Conservation (phyloP, 2,113 vertebrate genomes). For the Forbesichthys papilliferus region DNA sequence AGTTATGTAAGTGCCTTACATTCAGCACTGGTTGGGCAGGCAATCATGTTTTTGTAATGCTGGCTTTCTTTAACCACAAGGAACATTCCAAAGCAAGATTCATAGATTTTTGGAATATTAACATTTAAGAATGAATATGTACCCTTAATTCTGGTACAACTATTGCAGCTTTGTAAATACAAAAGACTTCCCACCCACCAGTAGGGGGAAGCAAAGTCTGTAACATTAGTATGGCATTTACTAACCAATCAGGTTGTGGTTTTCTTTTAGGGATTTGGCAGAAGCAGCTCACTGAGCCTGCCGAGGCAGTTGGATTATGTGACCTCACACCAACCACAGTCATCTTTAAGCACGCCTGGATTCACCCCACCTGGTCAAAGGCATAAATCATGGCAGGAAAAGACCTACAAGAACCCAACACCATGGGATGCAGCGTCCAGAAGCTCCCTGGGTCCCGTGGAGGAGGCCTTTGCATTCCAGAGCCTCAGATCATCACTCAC, state of each 20-base stretch:
- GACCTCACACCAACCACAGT: constrained; percentile 42
- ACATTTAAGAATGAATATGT: too few relatives aligned
- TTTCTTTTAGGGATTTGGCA: constrained; percentile 62
- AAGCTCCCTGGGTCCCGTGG: constrained; percentile 82
- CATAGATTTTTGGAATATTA: too few relatives aligned
- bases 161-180: too few relatives aligned
- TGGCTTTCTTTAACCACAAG: too few relatives aligned
- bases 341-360: constrained; percentile 67
- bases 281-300: constrained; percentile 79
- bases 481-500: constrained; percentile 78
- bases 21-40: too few relatives aligned
- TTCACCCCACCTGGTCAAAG: constrained; percentile 66
- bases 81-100: too few relatives aligned
- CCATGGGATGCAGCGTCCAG: constrained; percentile 87
- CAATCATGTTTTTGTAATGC: too few relatives aligned
- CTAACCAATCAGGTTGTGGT: constrained; percentile 4
- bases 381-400: constrained; percentile 71
- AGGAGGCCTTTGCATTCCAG: constrained; percentile 82
- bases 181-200: constrained; percentile 34
- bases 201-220: constrained; percentile 69
- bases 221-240: neutral
- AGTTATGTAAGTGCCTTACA: too few relatives aligned
- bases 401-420: constrained; percentile 72
- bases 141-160: too few relatives aligned
- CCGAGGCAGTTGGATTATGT: constrained; percentile 70